These are phyloP conservation scores for Lepidochitona cinerea DNA, from an alignment of 2,888 invertebrate genomes.

Conservation along the genomic window DNA sequence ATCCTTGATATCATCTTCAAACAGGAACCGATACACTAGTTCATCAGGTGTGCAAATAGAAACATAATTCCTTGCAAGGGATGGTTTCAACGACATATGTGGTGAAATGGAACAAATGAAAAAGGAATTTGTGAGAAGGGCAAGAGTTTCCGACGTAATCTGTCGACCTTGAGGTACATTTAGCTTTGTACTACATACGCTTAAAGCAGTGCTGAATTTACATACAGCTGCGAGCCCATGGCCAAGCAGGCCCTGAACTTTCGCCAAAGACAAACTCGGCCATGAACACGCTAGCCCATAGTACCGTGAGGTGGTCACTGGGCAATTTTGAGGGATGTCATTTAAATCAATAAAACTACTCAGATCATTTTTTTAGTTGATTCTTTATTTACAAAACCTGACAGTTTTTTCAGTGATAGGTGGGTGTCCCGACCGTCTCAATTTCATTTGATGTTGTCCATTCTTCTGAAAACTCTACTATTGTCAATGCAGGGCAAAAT, in stretches of 20 bases:
- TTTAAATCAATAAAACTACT: too few species aligned
- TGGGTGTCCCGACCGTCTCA: too few species aligned
- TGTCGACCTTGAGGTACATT: not conserved
- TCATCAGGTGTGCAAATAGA: not conserved
- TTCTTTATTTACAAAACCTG: too few species aligned
- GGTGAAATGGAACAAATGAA: not conserved
- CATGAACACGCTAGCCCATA: not conserved
- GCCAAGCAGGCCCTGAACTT: not conserved
- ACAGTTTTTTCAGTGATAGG: too few species aligned
- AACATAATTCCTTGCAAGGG: not conserved
- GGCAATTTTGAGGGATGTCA: not conserved
- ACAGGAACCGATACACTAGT: not conserved
- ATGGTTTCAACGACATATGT: not conserved
- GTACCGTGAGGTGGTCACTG: not conserved
- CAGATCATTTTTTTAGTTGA: too few species aligned
- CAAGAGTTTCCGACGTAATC: not conserved
- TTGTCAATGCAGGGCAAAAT: too few species aligned
- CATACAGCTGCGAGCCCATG: not conserved
- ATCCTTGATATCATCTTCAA: not conserved
- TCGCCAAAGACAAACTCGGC: not conserved
- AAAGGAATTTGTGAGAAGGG: not conserved
- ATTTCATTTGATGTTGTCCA: too few species aligned
- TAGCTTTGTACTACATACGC: not conserved
- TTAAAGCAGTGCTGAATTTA: not conserved
- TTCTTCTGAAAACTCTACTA: too few species aligned